Evolutionary conservation across 1,140 invertebrate species (phyloP).

Genomic region (Drosophila mojavensis): DNA sequence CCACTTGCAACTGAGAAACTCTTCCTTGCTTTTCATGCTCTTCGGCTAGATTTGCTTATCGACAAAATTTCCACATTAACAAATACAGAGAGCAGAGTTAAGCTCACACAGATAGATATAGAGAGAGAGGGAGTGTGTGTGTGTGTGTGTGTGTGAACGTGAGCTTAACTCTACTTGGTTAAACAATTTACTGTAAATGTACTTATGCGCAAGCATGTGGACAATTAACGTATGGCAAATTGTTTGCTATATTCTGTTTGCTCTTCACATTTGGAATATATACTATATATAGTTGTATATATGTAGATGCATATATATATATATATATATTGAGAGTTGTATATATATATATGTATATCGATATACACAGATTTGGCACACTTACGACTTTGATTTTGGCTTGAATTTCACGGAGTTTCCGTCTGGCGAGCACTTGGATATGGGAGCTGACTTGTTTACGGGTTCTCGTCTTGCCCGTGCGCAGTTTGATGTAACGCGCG

Average conservation of each 20-base stretch:
- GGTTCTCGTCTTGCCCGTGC: conserved; percentile 99
- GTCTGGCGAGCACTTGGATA: conserved; percentile 98
- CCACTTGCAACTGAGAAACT: conserved; percentile 46
- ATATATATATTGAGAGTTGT: not conserved
- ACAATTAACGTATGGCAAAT: conserved; percentile 12
- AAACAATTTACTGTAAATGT: not conserved
- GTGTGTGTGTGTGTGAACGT: not conserved
- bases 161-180: not conserved
- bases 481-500: conserved; percentile 99
- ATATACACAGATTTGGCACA: conserved; percentile 13
- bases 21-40: conserved; percentile 71
- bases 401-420: conserved; percentile 98
- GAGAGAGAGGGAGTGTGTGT: no score
- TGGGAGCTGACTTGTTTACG: conserved; percentile 99
- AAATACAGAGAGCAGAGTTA: not conserved
- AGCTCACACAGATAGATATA: not conserved
- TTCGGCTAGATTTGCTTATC: conserved; percentile 3
- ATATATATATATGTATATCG: not conserved
- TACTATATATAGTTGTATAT: not conserved
- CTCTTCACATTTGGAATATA: not conserved
- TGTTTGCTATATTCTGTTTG: conserved; percentile 1
- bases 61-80: no score
- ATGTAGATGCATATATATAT: not conserved
- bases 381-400: conserved; percentile 98
- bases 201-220: conserved; percentile 17